Evolutionary conservation across 1,140 invertebrate species (phyloP), one percentile per base, ranked within the genome.

Genomic region (Hyles vespertilio): DNA sequence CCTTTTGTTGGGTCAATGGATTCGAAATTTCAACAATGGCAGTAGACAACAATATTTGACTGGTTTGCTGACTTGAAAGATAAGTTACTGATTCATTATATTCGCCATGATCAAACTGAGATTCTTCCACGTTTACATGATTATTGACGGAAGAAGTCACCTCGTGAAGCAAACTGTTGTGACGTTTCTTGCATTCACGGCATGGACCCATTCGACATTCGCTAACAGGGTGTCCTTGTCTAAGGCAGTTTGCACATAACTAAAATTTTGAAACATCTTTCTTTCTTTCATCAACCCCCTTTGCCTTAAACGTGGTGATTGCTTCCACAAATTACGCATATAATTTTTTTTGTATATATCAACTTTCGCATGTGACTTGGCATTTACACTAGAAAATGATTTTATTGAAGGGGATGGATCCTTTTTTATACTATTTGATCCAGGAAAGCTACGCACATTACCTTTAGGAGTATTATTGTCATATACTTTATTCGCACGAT

Each of bases 1-100:
- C 43, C 33, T 2, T 12, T 53, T 61, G 9, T 5, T 70, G 52
- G 32, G 56, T 68, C 5, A 36, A n/a, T 44, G 69, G 68, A 57
- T 76, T 73, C 2, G 4, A 51, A 8, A 69, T 62, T 36, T 67
- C 52, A 32, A 76, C 65, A 2, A 69, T 12, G 4, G 63, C 68
- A 5, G 70, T 76, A 32, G 70, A 67, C 43, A 76, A 55, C 43
- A 71, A 48, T 33, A 63, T 46, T 65, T 73, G 59, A 44, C 9
- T 51, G 12, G 43, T 44, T 43, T 45, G 32, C 43, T 22, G 22
- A 22, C 22, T 22, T 22, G 22, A 22, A 22, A 22, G 22, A n/a
- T n/a, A 22, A 22, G 22, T 22, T 22, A 22, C 22, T 22, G 22
- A 22, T 22, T 22, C 22, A 22, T 22, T 22, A 22, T 22, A 22